Conservation (phyloP, 2,888 invertebrate species). For the Bembecia ichneumoniformis region DNA sequence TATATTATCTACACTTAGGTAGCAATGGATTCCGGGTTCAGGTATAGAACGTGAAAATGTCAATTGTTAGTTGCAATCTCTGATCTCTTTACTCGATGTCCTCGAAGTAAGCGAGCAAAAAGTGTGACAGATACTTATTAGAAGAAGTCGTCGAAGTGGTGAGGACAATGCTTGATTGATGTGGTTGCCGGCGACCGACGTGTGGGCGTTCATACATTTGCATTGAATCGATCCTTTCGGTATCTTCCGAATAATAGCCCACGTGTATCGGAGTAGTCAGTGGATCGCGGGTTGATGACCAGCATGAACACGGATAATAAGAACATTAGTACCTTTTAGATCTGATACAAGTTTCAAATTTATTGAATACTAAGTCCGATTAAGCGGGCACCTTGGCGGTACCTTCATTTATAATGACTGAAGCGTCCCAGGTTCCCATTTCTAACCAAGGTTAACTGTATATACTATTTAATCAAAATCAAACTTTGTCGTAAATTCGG, state of each 20-base stretch:
- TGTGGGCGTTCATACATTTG: conserved; percentile 56
- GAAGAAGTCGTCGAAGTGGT: conserved; percentile 18
- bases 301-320: conserved; percentile 9
- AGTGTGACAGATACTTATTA: conserved; percentile 30
- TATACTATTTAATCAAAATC: no score
- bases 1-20: no score
- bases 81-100: conserved; percentile 53
- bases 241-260: conserved; percentile 46
- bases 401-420: no score
- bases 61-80: conserved; percentile 43
- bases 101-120: conserved; percentile 35
- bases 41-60: conserved; percentile 50
- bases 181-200: conserved; percentile 27
- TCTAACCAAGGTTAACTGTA: no score
- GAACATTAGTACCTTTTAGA: neutral
- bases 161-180: conserved; percentile 59
- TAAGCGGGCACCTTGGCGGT: no score
- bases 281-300: conserved; percentile 35
- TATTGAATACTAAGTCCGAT: no score
- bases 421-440: no score
- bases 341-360: no score
- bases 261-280: conserved; percentile 29
- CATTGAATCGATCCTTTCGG: conserved; percentile 58
- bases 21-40: conserved; percentile 55
- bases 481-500: no score